These are phyloP conservation scores for Homarus gammarus DNA, from an alignment of 2,888 invertebrate species.

Conservation along the genomic window DNA sequence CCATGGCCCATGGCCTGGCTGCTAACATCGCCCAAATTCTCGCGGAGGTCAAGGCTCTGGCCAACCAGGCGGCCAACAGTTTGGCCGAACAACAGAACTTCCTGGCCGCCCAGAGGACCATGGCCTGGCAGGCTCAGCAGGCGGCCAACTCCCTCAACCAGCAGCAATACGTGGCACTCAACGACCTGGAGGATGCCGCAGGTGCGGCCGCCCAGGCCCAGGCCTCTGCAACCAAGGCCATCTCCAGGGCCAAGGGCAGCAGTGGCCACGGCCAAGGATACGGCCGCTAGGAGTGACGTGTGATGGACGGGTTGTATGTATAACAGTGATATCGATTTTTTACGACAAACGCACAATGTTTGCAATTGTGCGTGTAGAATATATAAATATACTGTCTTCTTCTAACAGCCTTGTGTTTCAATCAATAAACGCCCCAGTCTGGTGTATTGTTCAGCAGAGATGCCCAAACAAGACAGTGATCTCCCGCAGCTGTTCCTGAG, in stretches of 20 bases:
- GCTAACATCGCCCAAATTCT: slow-evolving; percentile 46
- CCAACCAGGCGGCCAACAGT: slow-evolving; percentile 57
- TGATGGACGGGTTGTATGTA: slow-evolving; percentile 5
- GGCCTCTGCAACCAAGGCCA: slow-evolving; percentile 61
- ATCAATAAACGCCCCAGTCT: neutral
- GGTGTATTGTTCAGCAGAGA: too few species aligned
- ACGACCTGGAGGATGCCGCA: slow-evolving; percentile 52
- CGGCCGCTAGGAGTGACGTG: neutral
- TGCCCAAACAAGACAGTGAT: too few species aligned
- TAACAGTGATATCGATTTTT: neutral
- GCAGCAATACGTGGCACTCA: slow-evolving; percentile 53
- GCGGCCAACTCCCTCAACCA: slow-evolving; percentile 63
- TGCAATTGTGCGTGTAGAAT: neutral
- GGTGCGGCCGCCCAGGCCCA: slow-evolving; percentile 63
- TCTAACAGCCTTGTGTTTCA: neutral
- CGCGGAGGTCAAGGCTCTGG: slow-evolving; percentile 55
- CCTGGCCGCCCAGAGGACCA: slow-evolving; percentile 48
- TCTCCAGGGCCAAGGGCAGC: slow-evolving; percentile 58
- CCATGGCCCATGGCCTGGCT: slow-evolving; percentile 45
- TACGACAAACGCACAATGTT: neutral
- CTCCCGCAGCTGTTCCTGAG: too few species aligned
- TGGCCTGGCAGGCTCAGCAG: slow-evolving; percentile 72
- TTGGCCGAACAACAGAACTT: slow-evolving; percentile 35
- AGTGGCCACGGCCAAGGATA: slow-evolving; percentile 10
- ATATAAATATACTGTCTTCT: neutral